phyloP scores from a whole-genome alignment of 2,113 vertebrate genomes.

The Trematomus loennbergii region DNA sequence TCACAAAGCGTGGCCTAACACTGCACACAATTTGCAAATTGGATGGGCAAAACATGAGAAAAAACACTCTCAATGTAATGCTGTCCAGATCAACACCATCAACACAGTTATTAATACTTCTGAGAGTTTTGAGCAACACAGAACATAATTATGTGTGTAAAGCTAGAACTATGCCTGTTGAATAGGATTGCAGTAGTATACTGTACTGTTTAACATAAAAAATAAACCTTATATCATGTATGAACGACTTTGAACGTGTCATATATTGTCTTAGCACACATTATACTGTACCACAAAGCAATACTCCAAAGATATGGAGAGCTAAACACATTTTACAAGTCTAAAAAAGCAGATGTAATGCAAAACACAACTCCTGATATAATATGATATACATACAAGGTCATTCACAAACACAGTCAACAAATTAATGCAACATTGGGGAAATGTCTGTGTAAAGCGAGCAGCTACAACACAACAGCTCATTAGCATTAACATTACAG shows the following conservation, averaged over 20 bases:
- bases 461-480: background rate
- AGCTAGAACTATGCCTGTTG: background rate
- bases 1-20: background rate
- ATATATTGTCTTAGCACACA: background rate
- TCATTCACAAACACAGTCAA: slow-evolving; percentile 12
- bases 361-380: too few species aligned
- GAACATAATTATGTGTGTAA: background rate
- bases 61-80: background rate
- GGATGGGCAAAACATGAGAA: background rate
- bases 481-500: background rate
- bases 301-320: background rate
- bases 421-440: background rate
- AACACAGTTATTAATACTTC: background rate
- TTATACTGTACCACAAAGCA: background rate
- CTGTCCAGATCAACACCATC: background rate
- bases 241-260: background rate
- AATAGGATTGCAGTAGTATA: background rate
- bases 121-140: background rate
- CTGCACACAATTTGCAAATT: too few species aligned
- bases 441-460: background rate
- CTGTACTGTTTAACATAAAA: background rate
- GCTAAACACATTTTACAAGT: background rate
- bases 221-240: background rate
- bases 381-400: background rate
- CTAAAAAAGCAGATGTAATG: background rate